These are phyloP conservation scores for Frieseomelitta varia DNA, from an alignment of 1,140 invertebrate species.

Conservation along the genomic window DNA sequence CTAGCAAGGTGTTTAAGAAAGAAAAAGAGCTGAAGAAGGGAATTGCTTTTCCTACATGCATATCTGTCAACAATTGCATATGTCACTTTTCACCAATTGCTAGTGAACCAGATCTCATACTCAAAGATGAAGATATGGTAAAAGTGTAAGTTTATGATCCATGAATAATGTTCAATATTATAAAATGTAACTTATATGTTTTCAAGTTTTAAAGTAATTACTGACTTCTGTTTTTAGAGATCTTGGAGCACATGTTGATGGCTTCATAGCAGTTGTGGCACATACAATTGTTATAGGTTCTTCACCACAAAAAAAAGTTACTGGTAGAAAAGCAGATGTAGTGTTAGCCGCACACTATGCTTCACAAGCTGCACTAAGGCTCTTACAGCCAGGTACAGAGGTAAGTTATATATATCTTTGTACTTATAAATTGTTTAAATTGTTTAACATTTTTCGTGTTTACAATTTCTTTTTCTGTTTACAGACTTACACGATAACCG, in stretches of 20 bases:
- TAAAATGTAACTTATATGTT: background rate
- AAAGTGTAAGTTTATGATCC: conserved; percentile 92
- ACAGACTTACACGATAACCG: conserved; percentile 95
- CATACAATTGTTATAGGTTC: conserved; percentile 97
- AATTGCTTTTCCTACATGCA: conserved; percentile 99
- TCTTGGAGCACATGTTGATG: conserved; percentile 98
- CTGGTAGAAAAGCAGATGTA: conserved; percentile 96
- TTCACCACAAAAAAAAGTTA: conserved; percentile 86
- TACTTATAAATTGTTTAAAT: background rate
- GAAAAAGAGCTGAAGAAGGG: conserved; percentile 99
- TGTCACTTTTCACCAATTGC: conserved; percentile 98
- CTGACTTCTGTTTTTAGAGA: conserved; percentile 87
- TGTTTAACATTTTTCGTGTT: background rate
- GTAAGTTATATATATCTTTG: conserved; percentile 80
- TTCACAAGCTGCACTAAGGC: conserved; percentile 95
- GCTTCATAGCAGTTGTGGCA: conserved; percentile 98
- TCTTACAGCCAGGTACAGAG: conserved; percentile 95
- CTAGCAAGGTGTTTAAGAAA: conserved; percentile 98
- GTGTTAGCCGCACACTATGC: conserved; percentile 97
- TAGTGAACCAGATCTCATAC: conserved; percentile 93
- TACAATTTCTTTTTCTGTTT: conserved; percentile 57
- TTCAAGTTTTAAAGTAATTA: background rate
- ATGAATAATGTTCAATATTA: background rate
- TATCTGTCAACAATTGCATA: conserved; percentile 99
- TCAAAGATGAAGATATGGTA: conserved; percentile 97